A percentile compares a stretch with the other conserved stretches of the same genome.
phyloP scores from a whole-genome alignment of 2,113 vertebrate species.

The Stegostoma tigrinum region DNA sequence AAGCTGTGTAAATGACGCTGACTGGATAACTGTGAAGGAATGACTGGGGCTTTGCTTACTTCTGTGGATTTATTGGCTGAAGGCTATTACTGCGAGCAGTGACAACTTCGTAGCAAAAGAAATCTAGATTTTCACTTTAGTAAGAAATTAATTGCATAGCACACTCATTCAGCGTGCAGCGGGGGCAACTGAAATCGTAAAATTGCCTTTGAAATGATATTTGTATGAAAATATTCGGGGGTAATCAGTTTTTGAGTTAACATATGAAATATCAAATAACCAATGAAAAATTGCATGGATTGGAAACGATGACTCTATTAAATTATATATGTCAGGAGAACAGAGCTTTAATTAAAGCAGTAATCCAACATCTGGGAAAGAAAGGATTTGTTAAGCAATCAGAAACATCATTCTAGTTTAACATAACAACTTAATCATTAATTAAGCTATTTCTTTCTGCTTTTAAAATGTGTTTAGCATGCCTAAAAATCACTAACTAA shows the following conservation, averaged over 20 bases:
- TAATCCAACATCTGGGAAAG: neutral
- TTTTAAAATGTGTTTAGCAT: neutral
- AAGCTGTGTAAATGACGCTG: neutral
- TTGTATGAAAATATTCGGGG: neutral
- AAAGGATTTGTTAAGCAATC: neutral
- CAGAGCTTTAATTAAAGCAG: neutral
- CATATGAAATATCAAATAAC: neutral
- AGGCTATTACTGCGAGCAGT: neutral
- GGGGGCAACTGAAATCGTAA: neutral
- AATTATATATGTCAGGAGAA: neutral
- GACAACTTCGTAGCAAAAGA: neutral
- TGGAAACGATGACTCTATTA: neutral
- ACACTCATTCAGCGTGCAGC: neutral
- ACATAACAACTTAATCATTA: neutral
- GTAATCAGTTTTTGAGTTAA: neutral
- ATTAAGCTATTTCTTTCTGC: neutral
- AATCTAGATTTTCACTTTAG: neutral
- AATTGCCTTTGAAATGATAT: neutral
- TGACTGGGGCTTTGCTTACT: neutral
- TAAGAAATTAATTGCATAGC: neutral
- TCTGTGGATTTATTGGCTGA: neutral
- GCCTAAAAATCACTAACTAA: neutral
- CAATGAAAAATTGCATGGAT: neutral
- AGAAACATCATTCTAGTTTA: neutral
- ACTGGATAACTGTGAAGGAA: conserved; percentile 30